These are phyloP conservation scores for Micromussa lordhowensis DNA, from an alignment of 92 coral and sea anemone genomes.

Conservation along the genomic window DNA sequence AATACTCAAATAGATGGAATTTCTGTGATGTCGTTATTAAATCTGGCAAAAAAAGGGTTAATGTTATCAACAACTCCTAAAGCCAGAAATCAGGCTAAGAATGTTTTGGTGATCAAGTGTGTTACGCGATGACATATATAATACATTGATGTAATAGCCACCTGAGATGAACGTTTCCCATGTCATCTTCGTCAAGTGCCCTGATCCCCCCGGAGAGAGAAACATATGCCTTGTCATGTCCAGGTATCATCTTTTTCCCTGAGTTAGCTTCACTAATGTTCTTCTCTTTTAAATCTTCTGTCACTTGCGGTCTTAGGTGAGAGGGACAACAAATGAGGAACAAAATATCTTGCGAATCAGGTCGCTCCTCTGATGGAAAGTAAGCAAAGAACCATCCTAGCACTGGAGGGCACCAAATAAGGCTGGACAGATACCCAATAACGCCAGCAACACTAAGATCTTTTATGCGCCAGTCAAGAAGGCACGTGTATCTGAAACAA, in stretches of 20 bases:
- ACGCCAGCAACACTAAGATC: not conserved
- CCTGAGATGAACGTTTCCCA: conserved; percentile 9
- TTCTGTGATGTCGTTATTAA: too few species aligned
- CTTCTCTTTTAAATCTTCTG: not conserved
- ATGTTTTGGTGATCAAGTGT: too few species aligned
- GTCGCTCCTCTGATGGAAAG: not conserved
- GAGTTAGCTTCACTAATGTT: not conserved
- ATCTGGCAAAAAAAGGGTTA: too few species aligned
- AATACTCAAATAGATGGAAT: too few species aligned
- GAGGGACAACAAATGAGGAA: conserved; percentile 24
- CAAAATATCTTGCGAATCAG: not conserved
- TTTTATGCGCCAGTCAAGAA: conserved; percentile 13
- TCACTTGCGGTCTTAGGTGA: not conserved
- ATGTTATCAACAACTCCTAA: too few species aligned
- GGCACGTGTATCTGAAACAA: conserved; percentile 2
- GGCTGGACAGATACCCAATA: not conserved
- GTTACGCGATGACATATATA: not conserved
- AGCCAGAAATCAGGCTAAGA: too few species aligned
- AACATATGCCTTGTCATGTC: conserved; percentile 12
- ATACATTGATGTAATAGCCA: not conserved
- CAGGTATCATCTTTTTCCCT: not conserved
- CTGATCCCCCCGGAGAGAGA: conserved; percentile 2
- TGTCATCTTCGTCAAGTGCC: not conserved
- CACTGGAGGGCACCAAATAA: conserved; percentile 5
- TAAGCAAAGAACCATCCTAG: conserved; percentile 32